These are phyloP conservation scores for Tetrax tetrax DNA, from an alignment of 2,113 vertebrate genomes.

Conservation along the genomic window DNA sequence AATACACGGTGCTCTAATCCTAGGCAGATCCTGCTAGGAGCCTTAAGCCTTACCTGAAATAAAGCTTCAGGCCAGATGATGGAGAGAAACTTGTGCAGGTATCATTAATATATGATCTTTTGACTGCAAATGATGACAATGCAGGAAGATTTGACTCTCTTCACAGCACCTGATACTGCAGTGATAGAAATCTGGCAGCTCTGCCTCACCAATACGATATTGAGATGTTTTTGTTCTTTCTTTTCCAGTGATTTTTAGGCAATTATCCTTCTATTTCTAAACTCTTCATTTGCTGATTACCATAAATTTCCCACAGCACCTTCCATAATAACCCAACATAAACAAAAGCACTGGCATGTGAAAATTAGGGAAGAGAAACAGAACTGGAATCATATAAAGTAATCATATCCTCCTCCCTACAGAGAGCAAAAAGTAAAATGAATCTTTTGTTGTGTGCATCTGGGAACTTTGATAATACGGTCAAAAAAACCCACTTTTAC, in stretches of 20 bases:
- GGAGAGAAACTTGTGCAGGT: neutral
- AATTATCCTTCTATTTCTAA: slow-evolving; percentile 10
- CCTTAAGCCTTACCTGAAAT: neutral
- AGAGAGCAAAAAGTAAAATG: neutral
- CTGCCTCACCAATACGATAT: neutral
- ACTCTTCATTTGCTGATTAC: neutral
- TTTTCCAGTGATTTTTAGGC: neutral
- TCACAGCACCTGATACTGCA: neutral
- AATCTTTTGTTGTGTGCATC: neutral
- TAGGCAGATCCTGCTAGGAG: neutral
- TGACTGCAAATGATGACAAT: neutral
- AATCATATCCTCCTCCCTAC: neutral
- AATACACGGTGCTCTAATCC: neutral
- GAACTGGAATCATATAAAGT: neutral
- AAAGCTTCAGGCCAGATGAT: neutral
- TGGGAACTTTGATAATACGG: neutral
- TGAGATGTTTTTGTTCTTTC: neutral
- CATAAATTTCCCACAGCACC: slow-evolving; percentile 1
- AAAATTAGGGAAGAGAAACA: neutral
- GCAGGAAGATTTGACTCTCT: neutral
- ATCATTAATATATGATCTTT: neutral
- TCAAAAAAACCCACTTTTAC: neutral
- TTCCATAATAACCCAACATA: neutral
- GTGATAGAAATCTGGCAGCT: neutral
- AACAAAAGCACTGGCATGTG: neutral